These are phyloP conservation scores for Acipenser transmontanus DNA, from an alignment of 2,797 vertebrate species.

Conservation along the genomic window DNA sequence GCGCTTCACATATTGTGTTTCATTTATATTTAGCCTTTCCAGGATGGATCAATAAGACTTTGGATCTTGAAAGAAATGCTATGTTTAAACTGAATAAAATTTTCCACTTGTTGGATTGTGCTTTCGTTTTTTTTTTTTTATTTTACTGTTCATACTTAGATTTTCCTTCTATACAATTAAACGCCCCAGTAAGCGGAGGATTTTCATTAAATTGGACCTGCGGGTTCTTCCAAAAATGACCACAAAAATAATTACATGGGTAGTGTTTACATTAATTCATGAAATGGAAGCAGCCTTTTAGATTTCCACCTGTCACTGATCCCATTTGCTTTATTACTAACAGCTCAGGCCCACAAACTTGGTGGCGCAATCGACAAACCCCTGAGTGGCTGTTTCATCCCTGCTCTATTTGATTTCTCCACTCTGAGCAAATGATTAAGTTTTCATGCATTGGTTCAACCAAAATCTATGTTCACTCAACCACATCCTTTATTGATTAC, in stretches of 20 bases:
- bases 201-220: constrained; percentile 73
- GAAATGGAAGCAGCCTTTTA: constrained; percentile 76
- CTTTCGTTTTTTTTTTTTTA: constrained; percentile 18
- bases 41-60: constrained; percentile 50
- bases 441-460: constrained; percentile 97
- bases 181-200: constrained; percentile 76
- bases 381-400: constrained; percentile 64
- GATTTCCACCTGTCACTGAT: constrained; percentile 89
- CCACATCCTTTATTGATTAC: constrained; percentile 99
- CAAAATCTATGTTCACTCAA: constrained; percentile 96
- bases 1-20: too few species aligned
- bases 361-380: constrained; percentile 67
- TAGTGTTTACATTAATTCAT: constrained; percentile 97
- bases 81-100: constrained; percentile 74
- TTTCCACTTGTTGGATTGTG: constrained; percentile 62
- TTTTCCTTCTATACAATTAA: constrained; percentile 72
- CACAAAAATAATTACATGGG: constrained; percentile 64
- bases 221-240: constrained; percentile 59
- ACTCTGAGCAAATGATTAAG: constrained; percentile 89
- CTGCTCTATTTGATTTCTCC: constrained; percentile 81
- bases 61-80: constrained; percentile 60
- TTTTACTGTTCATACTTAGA: constrained; percentile 43
- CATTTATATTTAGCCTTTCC: constrained; percentile 13
- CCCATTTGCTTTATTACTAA: constrained; percentile 82
- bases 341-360: constrained; percentile 63